Base-by-base conservation (phyloP, 2,113 vertebrate species). In the Salvelinus sp. region DNA sequence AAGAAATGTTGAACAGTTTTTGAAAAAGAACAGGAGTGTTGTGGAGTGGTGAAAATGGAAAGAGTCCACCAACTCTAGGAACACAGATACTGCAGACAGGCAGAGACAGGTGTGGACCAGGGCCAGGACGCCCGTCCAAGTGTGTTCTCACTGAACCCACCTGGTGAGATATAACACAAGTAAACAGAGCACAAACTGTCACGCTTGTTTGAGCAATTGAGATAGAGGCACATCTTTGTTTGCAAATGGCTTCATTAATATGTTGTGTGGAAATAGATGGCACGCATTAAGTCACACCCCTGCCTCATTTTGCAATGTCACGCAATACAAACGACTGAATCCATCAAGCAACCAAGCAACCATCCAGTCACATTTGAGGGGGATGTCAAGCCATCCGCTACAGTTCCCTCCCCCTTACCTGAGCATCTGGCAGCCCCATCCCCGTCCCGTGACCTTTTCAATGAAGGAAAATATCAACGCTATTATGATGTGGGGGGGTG, bases 171-270 rank as follows among this genome's bases (percentile, higher is more conserved):
- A 70, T 3, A 66, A 25, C 22, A 25, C 62, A 25, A 25, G 64
- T 27, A 28, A 27, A 12, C 22, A 28, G 25, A 66, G 22, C 3
- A 4, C 25, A 66, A 14, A 66, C 22, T 12, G 13, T 12, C 64
- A 30, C 25, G 25, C 23, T 22, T 2, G 48, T 6, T 12, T 27
- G 33, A 27, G 48, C 3, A 4, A 54, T 25, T 16, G 6, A 10
- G 10, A 5, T 28, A 25, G n/a, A 20, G 70, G 25, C 16, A 81
- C 73, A 78, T 82, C 77, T 71, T 76, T 23, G 50, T 77, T 72
- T 64, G 72, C 76, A 86, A 85, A 86, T 76, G 76, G 74, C 75
- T 80, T 80, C 82, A 85, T 88, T 86, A 85, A 86, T 86, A 81
- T 82, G 79, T 85, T 18, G 77, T 78, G 70, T 66, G 50, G 73